phyloP scores from a whole-genome alignment of 2,797 vertebrate genomes.

The Enteromius trimaculatus region DNA sequence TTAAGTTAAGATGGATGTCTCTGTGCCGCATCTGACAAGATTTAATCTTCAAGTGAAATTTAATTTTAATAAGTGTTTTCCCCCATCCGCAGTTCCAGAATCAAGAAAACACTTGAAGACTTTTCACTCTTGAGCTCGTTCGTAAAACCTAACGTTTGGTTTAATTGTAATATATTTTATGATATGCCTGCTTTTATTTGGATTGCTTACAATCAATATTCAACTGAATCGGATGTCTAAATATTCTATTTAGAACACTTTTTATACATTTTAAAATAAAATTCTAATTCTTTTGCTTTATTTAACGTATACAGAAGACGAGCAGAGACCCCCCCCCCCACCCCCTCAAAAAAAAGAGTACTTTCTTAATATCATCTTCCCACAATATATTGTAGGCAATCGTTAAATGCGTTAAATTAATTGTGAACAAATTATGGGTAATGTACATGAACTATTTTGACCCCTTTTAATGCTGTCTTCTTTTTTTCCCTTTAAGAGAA shows the following conservation, averaged over 20 bases:
- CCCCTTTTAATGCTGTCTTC: not conserved
- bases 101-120: not conserved
- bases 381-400: not conserved
- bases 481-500: not conserved
- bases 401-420: not conserved
- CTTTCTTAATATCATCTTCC: not conserved
- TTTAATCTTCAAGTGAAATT: slow-evolving; percentile 1
- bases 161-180: not conserved
- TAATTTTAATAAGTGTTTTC: not conserved
- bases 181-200: not conserved
- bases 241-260: not conserved
- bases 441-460: not conserved
- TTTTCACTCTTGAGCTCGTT: not conserved
- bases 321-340: not conserved
- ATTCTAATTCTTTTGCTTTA: not conserved
- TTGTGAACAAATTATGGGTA: not conserved
- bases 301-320: not conserved
- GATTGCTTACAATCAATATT: not conserved
- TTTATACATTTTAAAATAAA: not conserved
- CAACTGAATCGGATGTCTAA: not conserved
- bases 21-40: not conserved
- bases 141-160: not conserved
- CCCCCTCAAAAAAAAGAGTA: not conserved
- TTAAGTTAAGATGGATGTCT: not conserved
- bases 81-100: not conserved